Evolutionary conservation across 2,888 invertebrate species (phyloP).

Genomic region (Lottia scabra): DNA sequence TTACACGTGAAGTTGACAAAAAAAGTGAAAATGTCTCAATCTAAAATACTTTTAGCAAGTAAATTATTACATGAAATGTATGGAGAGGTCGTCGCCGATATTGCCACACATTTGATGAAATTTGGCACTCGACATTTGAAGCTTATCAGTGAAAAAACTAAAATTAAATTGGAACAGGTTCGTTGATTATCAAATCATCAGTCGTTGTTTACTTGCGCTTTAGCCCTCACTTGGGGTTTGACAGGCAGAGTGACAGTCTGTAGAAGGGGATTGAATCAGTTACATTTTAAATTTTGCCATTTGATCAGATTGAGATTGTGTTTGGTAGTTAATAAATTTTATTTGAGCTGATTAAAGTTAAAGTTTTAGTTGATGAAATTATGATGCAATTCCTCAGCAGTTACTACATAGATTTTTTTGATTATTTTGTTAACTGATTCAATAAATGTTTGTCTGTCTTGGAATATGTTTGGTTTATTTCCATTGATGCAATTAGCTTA

Average conservation of each 20-base stretch:
- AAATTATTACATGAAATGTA: slow-evolving; percentile 79
- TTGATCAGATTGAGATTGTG: too few relatives aligned
- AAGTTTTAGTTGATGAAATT: neutral
- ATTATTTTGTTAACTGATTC: too few relatives aligned
- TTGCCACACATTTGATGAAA: slow-evolving; percentile 79
- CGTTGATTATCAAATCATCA: slow-evolving; percentile 8
- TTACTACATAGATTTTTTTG: too few relatives aligned
- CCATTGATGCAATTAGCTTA: too few relatives aligned
- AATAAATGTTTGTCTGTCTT: too few relatives aligned
- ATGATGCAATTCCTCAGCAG: neutral
- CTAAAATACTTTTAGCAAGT: slow-evolving; percentile 42
- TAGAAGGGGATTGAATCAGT: too few relatives aligned
- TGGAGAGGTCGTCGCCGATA: slow-evolving; percentile 81
- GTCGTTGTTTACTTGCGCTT: neutral
- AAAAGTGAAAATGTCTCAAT: slow-evolving; percentile 43
- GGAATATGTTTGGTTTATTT: too few relatives aligned
- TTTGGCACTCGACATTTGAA: slow-evolving; percentile 79
- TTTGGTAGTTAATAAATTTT: too few relatives aligned
- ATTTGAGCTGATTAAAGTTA: neutral
- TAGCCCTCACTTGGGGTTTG: too few relatives aligned
- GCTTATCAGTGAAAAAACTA: slow-evolving; percentile 76
- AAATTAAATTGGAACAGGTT: slow-evolving; percentile 66
- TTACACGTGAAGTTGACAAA: neutral
- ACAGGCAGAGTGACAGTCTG: too few relatives aligned
- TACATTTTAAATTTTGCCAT: too few relatives aligned